Base-by-base conservation (phyloP, 2,797 vertebrate species). In the Anguilla marmorata region DNA sequence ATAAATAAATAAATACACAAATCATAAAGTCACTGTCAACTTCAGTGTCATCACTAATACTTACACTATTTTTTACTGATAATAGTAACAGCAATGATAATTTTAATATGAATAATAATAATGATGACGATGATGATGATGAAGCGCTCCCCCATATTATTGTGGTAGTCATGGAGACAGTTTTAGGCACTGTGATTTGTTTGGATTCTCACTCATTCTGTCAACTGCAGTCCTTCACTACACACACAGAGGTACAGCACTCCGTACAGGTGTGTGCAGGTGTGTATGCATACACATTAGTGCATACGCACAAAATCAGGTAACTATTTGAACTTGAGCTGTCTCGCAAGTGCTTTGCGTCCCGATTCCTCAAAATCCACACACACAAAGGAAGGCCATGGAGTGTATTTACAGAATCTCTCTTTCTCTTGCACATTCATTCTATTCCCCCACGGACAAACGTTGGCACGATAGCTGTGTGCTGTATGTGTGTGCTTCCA, bases 111-210 rank as follows among this genome's bases (percentile, higher is more conserved):
- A 72, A 72, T 85, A 84, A 33, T 45, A 72, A 45, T 54, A 85
- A 87, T 85, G 84, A 56, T 37, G 24, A 83, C 24, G 60, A 88
- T 72, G 60, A 88, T 72, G 52, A n/a, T n/a, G 66, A 56, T 86
- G 63, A 76, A 86, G 79, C 52, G 72, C 80, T 76, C 84, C 79
- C 80, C 60, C 48, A 84, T 87, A 69, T 87, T 86, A 86, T 50
- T 86, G 80, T 82, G 80, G 66, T 80, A 80, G 84, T 63, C 41
- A 37, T 80, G 76, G 84, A 27, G 86, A 85, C 76, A 14, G 58
- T 66, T 88, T 86, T 56, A 88, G 88, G 85, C 88, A 69, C 85
- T 86, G 85, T 82, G 79, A 84, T 72, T 86, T 37, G 85, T 21
- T 58, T 33, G 1, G 88, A 89, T 52, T 56, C n/a, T 56, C 63